Evolutionary conservation across 2,113 vertebrate genomes (phyloP).

Genomic region (Hepsetus odoe): DNA sequence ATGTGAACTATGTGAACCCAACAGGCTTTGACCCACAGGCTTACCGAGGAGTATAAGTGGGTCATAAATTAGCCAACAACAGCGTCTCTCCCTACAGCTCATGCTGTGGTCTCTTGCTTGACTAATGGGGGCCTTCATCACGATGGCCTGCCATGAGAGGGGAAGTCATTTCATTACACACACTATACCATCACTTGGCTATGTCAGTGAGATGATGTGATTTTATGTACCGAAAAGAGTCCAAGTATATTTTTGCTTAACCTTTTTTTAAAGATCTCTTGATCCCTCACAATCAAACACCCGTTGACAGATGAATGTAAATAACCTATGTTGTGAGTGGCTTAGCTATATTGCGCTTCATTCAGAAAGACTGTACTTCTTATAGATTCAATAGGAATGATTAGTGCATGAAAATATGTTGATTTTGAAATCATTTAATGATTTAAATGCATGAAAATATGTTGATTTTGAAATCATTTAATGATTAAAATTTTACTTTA

Average conservation of each 20-base stretch:
- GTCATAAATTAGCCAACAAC: slow-evolving; percentile 56
- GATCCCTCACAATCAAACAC: neutral
- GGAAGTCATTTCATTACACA: slow-evolving; percentile 29
- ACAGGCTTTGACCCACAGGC: slow-evolving; percentile 3
- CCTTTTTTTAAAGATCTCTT: too few relatives aligned
- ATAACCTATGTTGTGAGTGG: too few relatives aligned
- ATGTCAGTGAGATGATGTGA: neutral
- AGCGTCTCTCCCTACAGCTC: slow-evolving; percentile 25
- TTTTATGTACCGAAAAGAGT: neutral
- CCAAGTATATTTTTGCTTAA: too few relatives aligned
- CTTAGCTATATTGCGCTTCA: too few relatives aligned
- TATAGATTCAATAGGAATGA: too few relatives aligned
- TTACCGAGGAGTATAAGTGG: slow-evolving; percentile 23
- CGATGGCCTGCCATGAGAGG: slow-evolving; percentile 2
- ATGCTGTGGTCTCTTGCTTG: slow-evolving; percentile 44
- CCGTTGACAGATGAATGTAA: too few relatives aligned
- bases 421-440: too few relatives aligned
- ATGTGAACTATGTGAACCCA: slow-evolving; percentile 42
- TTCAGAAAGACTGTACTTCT: too few relatives aligned
- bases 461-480: too few relatives aligned
- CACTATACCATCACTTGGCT: slow-evolving; percentile 41
- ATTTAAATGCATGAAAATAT: too few relatives aligned
- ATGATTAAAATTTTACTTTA: neutral
- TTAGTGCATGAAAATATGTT: too few relatives aligned
- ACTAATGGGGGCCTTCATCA: slow-evolving; percentile 19